A percentile compares a stretch with the other conserved stretches of the same genome.
Conservation (phyloP, 2,888 invertebrate genomes). For the Orchestes rusci region DNA sequence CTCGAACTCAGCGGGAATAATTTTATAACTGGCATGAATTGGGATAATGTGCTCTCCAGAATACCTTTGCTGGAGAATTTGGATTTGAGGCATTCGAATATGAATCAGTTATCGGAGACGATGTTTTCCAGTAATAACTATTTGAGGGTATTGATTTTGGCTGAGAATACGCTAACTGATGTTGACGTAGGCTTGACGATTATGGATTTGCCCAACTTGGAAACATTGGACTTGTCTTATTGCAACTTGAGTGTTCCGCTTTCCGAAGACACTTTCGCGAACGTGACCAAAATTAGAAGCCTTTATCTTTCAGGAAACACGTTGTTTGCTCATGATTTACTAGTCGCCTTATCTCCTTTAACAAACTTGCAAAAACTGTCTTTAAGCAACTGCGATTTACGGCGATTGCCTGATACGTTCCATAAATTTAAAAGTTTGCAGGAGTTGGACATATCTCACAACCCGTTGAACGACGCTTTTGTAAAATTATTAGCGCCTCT, state of each 20-base stretch:
- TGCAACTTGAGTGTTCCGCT: constrained; percentile 60
- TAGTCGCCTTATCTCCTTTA: constrained; percentile 58
- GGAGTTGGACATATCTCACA: constrained; percentile 63
- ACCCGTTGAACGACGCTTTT: constrained; percentile 62
- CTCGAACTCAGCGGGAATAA: constrained; percentile 61
- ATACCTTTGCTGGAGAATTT: constrained; percentile 56
- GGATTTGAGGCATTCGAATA: constrained; percentile 54
- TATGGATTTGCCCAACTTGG: constrained; percentile 56
- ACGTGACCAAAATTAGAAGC: constrained; percentile 58
- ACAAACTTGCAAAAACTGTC: constrained; percentile 59
- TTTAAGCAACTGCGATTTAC: constrained; percentile 59
- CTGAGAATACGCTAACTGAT: constrained; percentile 58
- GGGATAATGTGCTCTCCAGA: constrained; percentile 56
- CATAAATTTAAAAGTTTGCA: constrained; percentile 58
- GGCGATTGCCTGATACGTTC: constrained; percentile 58
- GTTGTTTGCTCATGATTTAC: constrained; percentile 59
- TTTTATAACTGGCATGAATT: constrained; percentile 49
- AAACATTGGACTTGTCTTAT: constrained; percentile 59
- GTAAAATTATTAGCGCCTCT: constrained; percentile 57
- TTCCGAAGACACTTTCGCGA: constrained; percentile 61
- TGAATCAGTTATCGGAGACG: constrained; percentile 56
- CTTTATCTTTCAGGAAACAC: constrained; percentile 62
- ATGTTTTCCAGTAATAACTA: constrained; percentile 59
- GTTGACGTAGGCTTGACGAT: constrained; percentile 59
- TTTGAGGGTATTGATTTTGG: constrained; percentile 55